Evolutionary conservation across 2,888 invertebrate genomes (phyloP), one percentile per base, ranked within the genome.

Genomic region (Hypolimnas misippus): DNA sequence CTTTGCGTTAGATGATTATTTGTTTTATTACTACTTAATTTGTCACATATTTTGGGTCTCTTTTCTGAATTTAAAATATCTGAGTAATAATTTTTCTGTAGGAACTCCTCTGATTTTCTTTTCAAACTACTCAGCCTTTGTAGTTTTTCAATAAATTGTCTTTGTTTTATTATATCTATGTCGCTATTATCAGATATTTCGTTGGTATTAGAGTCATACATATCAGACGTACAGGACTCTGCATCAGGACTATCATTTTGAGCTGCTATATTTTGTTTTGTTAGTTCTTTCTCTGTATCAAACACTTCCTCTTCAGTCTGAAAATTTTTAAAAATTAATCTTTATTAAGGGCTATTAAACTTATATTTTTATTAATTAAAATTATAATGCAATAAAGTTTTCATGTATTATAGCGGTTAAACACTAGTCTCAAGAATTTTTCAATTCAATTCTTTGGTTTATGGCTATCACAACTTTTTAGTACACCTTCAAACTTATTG

Each of bases 61-160:
- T 92, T 92, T 65, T 92, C 92, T 49, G 83, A 67, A 68, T 82
- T 86, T 42, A 84, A 63, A 58, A 87, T 69, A 38, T 87, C 88
- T 42, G 84, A 76, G 68, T 87, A 91, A 69, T 88, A 92, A 65
- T 82, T 88, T 72, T 87, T 90, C 68, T 89, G 88, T 21, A 90
- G 71, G 59, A 86, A 89, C 67, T 92, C 92, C 38, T 90, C 90
- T 4, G 92, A 92, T 78, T 91, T 92, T 68, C 92, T 84, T 74
- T 92, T 92, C 10, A 92, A 77, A 66, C 80, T 84, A 71, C 84
- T 91, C 57, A 92, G 77, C 70, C 86, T 87, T 68, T 92, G 87
- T 33, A 92, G 77, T 79, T 86, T 91, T 71, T 91, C 91, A 69
- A 91, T 82, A 55, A 92, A 86, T 69, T 91, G 82, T 69, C 84